A percentile compares a stretch with the other conserved stretches of the same genome.
phyloP scores from a whole-genome alignment of 2,888 invertebrate genomes.

The Gymnocheta viridis region DNA sequence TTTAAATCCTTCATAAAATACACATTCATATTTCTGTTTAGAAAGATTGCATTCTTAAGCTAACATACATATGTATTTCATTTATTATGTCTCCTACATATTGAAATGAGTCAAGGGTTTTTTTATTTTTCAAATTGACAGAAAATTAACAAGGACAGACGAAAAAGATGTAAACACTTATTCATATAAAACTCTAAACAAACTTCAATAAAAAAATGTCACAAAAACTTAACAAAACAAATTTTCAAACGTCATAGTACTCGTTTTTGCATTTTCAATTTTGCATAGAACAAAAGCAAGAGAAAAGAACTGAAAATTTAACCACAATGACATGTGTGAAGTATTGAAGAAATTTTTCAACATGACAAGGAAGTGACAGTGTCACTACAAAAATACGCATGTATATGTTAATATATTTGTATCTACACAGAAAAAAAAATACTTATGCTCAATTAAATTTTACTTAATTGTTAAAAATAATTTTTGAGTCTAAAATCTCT shows the following conservation, averaged over 20 bases:
- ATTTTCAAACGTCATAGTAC: neutral
- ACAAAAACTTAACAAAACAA: neutral
- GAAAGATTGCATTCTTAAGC: neutral
- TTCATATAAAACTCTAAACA: neutral
- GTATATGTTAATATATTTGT: too few relatives aligned
- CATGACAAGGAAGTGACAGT: neutral
- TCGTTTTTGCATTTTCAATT: neutral
- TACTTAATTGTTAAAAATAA: too few relatives aligned
- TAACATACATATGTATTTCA: neutral
- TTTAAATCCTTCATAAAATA: neutral
- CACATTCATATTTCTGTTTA: neutral
- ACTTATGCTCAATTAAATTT: too few relatives aligned
- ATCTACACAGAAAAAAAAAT: too few relatives aligned
- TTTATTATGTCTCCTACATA: neutral
- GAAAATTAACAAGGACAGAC: neutral
- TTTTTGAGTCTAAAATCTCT: too few relatives aligned
- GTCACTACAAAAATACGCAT: neutral
- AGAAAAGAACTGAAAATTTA: neutral
- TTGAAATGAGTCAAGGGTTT: neutral
- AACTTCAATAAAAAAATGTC: neutral
- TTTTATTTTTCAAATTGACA: neutral
- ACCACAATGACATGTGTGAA: neutral
- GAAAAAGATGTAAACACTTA: neutral
- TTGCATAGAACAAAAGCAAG: neutral
- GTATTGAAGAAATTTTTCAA: neutral